Evolutionary conservation across 2,113 vertebrate genomes (phyloP).

Genomic region (Pelecanus crispus): DNA sequence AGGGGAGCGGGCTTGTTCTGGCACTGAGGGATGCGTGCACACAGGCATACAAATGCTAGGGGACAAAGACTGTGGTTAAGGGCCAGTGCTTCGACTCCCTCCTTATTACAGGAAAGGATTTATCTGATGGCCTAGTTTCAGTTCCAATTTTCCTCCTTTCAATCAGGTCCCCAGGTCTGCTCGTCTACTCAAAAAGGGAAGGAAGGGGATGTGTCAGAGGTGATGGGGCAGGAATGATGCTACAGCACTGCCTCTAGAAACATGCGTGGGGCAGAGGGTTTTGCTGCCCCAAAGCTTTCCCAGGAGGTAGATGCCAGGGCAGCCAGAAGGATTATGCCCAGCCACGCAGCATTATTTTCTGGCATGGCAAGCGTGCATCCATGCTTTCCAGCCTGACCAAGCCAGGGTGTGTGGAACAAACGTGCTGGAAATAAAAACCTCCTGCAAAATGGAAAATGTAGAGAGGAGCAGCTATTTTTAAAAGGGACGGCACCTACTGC

Average conservation of each 20-base stretch:
- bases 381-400: background rate
- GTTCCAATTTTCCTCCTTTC: conserved; percentile 17
- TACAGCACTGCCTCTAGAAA: rapidly evolving
- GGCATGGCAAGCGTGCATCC: background rate
- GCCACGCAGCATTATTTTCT: background rate
- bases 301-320: background rate
- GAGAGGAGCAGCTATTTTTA: conserved; percentile 26
- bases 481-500: conserved; percentile 1
- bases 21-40: background rate
- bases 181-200: background rate
- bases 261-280: background rate
- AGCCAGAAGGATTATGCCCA: background rate
- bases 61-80: conserved; percentile 24
- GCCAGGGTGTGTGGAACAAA: conserved; percentile 13
- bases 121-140: conserved; percentile 47
- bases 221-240: background rate
- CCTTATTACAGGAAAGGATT: background rate
- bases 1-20: background rate
- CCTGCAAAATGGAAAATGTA: conserved; percentile 7
- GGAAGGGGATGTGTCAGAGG: background rate
- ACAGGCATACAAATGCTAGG: conserved; percentile 4
- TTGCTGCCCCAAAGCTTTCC: background rate
- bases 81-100: background rate
- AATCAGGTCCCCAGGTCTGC: background rate
- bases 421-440: conserved; percentile 22